Evolutionary conservation across 2,797 vertebrate genomes (phyloP).

Genomic region (Picus viridis): DNA sequence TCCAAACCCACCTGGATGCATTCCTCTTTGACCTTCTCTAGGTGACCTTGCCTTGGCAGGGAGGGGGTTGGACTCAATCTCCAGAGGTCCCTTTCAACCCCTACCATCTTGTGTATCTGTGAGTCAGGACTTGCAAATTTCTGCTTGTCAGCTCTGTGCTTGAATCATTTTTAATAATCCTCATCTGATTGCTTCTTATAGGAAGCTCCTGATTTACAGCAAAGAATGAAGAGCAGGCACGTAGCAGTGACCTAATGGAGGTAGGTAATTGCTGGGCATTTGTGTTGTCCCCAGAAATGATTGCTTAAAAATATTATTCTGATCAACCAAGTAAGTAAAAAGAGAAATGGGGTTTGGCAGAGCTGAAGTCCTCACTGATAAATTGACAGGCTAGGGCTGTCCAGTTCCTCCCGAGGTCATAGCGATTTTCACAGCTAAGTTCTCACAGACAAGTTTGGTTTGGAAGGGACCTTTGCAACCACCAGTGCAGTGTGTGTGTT

Average conservation of each 20-base stretch:
- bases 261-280: constrained; percentile 1
- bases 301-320: background rate
- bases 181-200: constrained; percentile 51
- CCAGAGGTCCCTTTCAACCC: too few relatives aligned
- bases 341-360: background rate
- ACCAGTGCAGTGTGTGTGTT: background rate
- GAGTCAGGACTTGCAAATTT: constrained; percentile 55
- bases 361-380: background rate
- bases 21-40: too few relatives aligned
- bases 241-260: background rate
- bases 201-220: constrained; percentile 50
- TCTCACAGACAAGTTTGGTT: too few relatives aligned
- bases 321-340: background rate
- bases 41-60: too few relatives aligned
- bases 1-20: too few relatives aligned
- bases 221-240: constrained; percentile 6
- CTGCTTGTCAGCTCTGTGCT: constrained; percentile 41
- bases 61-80: too few relatives aligned
- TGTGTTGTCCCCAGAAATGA: background rate
- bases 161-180: constrained; percentile 63
- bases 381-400: constrained; percentile 22
- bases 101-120: too few relatives aligned
- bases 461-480: background rate
- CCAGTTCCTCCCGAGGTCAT: background rate
- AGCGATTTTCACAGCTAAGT: constrained; percentile 21